Conservation (phyloP, 2,113 vertebrate species). For the Lophura nycthemera region DNA sequence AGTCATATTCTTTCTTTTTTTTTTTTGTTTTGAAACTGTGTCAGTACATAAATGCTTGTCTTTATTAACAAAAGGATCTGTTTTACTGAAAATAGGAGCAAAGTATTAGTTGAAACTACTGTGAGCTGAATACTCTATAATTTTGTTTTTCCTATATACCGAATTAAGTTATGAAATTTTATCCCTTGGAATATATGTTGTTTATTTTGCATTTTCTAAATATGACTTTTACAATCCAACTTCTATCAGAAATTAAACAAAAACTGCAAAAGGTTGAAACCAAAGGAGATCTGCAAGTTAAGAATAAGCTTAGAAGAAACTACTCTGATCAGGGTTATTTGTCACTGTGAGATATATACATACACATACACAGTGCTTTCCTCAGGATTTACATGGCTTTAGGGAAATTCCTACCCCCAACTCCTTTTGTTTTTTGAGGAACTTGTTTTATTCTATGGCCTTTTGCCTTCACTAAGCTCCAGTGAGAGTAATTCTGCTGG, state of each 20-base stretch:
- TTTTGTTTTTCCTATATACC: background rate
- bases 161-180: background rate
- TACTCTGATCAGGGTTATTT: background rate
- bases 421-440: background rate
- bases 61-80: background rate
- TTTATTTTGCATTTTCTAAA: background rate
- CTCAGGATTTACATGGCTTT: slow-evolving; percentile 16
- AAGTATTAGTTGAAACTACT: background rate
- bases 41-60: background rate
- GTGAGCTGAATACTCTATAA: background rate
- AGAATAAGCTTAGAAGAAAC: background rate
- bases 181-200: background rate
- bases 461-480: background rate
- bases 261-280: background rate
- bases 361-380: background rate
- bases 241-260: background rate
- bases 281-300: background rate
- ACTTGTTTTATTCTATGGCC: background rate
- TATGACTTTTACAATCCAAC: background rate
- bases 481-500: background rate
- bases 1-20: background rate
- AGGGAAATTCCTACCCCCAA: background rate
- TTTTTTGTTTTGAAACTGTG: background rate
- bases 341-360: background rate
- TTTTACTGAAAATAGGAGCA: background rate